These are phyloP conservation scores for Stichopus horrens DNA, from an alignment of 53 echinoderm and acorn worm genomes.

Conservation along the genomic window DNA sequence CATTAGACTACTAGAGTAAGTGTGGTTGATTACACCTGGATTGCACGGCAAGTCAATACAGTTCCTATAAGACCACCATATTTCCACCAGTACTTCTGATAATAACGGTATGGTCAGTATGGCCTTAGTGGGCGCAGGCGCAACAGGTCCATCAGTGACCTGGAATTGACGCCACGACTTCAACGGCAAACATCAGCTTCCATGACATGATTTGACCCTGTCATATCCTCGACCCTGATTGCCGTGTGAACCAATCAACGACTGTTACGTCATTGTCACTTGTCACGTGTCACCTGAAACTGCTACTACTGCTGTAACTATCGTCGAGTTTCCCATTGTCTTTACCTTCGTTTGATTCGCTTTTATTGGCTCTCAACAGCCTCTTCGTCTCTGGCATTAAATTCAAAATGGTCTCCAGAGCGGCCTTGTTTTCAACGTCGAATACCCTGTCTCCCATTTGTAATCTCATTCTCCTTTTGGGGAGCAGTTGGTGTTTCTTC, in stretches of 20 bases:
- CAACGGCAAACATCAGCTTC: not conserved
- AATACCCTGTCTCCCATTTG: conserved; percentile 56
- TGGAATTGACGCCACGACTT: too few relatives aligned
- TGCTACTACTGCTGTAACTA: conserved; percentile 30
- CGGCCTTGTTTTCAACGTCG: conserved; percentile 46
- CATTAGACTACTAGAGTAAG: too few relatives aligned
- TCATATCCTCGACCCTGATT: not conserved
- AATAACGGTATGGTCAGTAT: too few relatives aligned
- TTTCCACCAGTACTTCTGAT: too few relatives aligned
- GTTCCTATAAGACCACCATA: too few relatives aligned
- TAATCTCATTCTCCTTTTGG: conserved; percentile 39
- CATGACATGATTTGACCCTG: not conserved
- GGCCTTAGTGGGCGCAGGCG: too few relatives aligned
- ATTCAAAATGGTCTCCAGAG: conserved; percentile 52
- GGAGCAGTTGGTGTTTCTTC: not conserved
- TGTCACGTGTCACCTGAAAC: not conserved
- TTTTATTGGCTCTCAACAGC: not conserved
- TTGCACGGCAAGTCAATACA: too few relatives aligned
- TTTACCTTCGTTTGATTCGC: not conserved
- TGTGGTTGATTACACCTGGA: too few relatives aligned
- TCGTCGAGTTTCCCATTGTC: not conserved
- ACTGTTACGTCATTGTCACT: not conserved
- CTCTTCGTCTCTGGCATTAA: conserved; percentile 51
- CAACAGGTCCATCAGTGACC: too few relatives aligned
- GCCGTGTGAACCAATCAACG: not conserved